Percentiles rank a stretch among this genome's conserved stretches.
Conservation (phyloP, 2,113 vertebrate species). For the Elephantulus edwardii region DNA sequence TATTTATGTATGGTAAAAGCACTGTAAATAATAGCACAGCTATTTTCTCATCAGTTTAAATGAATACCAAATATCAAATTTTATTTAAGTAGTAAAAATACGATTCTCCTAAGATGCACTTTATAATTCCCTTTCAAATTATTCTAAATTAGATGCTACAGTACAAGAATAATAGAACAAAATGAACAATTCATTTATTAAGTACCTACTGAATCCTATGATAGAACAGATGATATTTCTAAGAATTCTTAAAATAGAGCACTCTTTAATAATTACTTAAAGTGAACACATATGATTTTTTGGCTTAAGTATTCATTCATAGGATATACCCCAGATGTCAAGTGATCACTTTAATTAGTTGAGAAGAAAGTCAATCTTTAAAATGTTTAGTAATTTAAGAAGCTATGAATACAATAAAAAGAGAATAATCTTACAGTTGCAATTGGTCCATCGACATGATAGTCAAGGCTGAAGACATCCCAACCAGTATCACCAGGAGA, state of each 20-base stretch:
- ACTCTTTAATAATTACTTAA: conserved; percentile 57
- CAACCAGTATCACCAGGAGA: conserved; percentile 98
- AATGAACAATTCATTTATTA: conserved; percentile 72
- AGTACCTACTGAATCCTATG: conserved; percentile 74
- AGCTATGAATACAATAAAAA: neutral
- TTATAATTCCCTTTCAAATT: conserved; percentile 74
- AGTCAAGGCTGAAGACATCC: conserved; percentile 99
- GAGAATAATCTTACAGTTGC: conserved; percentile 89
- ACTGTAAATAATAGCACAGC: conserved; percentile 54
- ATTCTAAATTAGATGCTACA: conserved; percentile 75
- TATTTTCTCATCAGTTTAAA: conserved; percentile 70
- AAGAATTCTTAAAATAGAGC: conserved; percentile 70
- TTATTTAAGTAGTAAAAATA: conserved; percentile 73
- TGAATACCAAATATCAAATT: conserved; percentile 69
- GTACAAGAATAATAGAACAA: conserved; percentile 69
- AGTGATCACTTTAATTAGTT: conserved; percentile 44
- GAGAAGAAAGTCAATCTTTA: conserved; percentile 42
- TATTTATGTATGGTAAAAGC: conserved; percentile 51
- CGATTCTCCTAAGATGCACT: conserved; percentile 68
- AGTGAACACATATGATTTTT: conserved; percentile 38
- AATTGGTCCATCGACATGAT: conserved; percentile 98
- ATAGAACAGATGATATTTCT: conserved; percentile 76
- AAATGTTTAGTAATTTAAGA: neutral
- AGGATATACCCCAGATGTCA: neutral
- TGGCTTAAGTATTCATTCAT: conserved; percentile 65